phyloP scores from a whole-genome alignment of 2,113 vertebrate species.

The Grammomys surdaster region DNA sequence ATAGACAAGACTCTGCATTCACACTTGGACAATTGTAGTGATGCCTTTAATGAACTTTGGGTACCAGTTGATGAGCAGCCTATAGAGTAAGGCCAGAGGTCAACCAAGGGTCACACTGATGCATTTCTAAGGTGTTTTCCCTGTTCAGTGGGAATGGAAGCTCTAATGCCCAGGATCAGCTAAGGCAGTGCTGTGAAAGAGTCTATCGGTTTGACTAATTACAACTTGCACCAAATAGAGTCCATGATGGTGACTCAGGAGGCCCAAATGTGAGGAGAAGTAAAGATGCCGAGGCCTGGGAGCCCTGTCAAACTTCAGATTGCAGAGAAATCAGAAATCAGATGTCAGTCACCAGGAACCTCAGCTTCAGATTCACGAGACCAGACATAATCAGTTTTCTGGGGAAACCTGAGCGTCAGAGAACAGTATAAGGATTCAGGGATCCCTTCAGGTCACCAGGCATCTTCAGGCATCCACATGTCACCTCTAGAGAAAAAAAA shows the following conservation, averaged over 20 bases:
- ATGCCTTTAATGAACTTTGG: not conserved
- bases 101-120: not conserved
- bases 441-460: not conserved
- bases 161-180: not conserved
- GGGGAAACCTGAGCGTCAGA: not conserved
- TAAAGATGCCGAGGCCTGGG: not conserved
- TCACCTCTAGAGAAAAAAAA: not conserved
- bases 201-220: not conserved
- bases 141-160: not conserved
- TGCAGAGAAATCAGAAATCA: not conserved
- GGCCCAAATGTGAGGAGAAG: rapidly evolving
- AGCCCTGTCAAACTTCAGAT: not conserved
- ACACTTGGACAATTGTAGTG: not conserved
- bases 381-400: not conserved
- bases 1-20: not conserved
- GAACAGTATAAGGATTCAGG: not conserved
- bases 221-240: not conserved
- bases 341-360: not conserved
- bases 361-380: not conserved
- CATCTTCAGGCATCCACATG: not conserved
- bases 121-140: not conserved
- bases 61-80: not conserved
- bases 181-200: not conserved
- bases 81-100: not conserved
- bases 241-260: not conserved